A percentile compares a stretch with the other conserved stretches of the same genome.
Conservation (phyloP, 2,888 invertebrate species). For the Nesidiocoris tenuis region DNA sequence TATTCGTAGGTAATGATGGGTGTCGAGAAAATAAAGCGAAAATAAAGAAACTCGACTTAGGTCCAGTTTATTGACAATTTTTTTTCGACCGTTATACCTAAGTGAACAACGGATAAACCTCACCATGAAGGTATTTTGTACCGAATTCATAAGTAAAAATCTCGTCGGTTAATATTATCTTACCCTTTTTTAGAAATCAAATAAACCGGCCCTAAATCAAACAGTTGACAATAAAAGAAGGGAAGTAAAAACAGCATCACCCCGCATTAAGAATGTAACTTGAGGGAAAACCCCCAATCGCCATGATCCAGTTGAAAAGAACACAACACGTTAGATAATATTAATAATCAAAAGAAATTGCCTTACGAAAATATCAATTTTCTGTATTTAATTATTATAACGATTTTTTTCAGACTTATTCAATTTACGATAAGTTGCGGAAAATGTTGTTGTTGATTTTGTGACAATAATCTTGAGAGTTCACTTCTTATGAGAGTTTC, state of each 20-base stretch:
- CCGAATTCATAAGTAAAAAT: too few relatives aligned
- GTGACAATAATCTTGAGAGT: constrained; percentile 8
- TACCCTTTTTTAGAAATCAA: too few relatives aligned
- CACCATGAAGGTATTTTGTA: too few relatives aligned
- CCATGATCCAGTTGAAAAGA: neutral
- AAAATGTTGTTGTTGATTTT: constrained; percentile 30
- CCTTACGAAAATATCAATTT: constrained; percentile 38
- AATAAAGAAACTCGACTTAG: too few relatives aligned
- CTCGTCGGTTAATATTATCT: too few relatives aligned
- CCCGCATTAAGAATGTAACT: neutral
- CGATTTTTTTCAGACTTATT: constrained; percentile 39
- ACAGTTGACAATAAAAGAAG: too few relatives aligned
- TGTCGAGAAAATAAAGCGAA: too few relatives aligned
- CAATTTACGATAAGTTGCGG: constrained; percentile 37
- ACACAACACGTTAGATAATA: neutral
- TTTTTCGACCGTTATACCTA: too few relatives aligned
- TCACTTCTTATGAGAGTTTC: constrained; percentile 64
- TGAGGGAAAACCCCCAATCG: neutral
- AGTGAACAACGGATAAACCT: too few relatives aligned
- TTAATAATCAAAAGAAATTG: constrained; percentile 12
- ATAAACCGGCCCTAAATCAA: too few relatives aligned
- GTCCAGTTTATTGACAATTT: too few relatives aligned
- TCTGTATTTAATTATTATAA: constrained; percentile 31
- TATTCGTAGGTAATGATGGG: too few relatives aligned
- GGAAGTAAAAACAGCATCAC: neutral